Base-by-base conservation (phyloP, 1,140 invertebrate genomes). In the Araneus ventricosus region DNA sequence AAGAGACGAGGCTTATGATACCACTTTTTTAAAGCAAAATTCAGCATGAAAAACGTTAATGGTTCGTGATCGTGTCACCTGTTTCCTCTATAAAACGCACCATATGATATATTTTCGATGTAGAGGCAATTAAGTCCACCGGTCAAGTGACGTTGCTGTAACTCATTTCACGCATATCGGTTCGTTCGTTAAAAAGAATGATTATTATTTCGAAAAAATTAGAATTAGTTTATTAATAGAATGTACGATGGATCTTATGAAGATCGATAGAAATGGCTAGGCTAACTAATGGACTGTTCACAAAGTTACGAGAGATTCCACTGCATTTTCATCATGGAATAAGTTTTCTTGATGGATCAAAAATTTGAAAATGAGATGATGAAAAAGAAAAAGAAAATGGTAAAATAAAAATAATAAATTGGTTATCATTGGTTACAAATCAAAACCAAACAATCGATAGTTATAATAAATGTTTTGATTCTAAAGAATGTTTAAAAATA, bases 1-100 rank as follows among this genome's bases (percentile, higher is more conserved):
- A 5, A 59, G 84, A 34, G 30, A n/a, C 52, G 45, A 86, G 37
- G 84, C 27, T 86, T 86, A 86, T 34, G 30, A 86, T 86, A 52
- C 41, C 20, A 57, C 57, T 86, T 86, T 86, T 67, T 86, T 86
- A 20, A 17, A 34, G 52, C 8, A 20, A 27, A 27, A 61, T 45
- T 34, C 24, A 0, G 39, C 20, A 30, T 82, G n/a, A 82, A 82
- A 82, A 82, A 52, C 41, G 80, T 82, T 82, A 82, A 82, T 82
- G 80, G 14, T 17, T 41, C 30, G 24, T 45, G 37, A 22, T 27
- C 24, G 39, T 30, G 80, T 82, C 80, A 82, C n/a, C 80, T 82
- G 80, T 41, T 45, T 45, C 24, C 20, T 82, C 37, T n/a, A 82
- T 82, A 82, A 82, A 82, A 37, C 70, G 20, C 27, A 34, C 27